Conservation (phyloP, 2,113 vertebrate species). For the Sardina pilchardus region DNA sequence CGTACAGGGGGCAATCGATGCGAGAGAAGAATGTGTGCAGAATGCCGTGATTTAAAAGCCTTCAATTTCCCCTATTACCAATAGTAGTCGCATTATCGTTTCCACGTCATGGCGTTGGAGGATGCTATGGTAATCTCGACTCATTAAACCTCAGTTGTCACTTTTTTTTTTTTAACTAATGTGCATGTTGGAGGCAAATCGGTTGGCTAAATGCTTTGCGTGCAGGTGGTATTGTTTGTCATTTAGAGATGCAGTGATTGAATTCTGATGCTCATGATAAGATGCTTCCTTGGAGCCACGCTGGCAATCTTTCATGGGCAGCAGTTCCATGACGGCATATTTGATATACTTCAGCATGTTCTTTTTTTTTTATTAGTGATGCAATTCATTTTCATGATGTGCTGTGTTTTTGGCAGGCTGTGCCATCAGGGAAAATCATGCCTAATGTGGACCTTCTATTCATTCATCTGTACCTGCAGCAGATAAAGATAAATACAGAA, state of each 20-base stretch:
- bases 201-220: not conserved
- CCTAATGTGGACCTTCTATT: not conserved
- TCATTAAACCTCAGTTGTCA: not conserved
- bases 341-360: not conserved
- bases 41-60: not conserved
- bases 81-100: not conserved
- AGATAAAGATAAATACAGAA: not conserved
- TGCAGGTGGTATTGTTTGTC: not conserved
- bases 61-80: not conserved
- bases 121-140: not conserved
- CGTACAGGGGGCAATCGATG: not conserved
- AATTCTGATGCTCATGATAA: not conserved
- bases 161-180: not conserved
- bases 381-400: not conserved
- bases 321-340: not conserved
- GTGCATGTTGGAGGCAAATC: not conserved
- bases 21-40: not conserved
- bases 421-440: not conserved
- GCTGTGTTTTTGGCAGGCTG: not conserved
- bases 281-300: not conserved
- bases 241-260: not conserved
- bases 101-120: not conserved
- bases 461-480: not conserved
- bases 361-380: not conserved
- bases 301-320: not conserved